These are phyloP conservation scores for Drosophila mayaguana DNA, from an alignment of 2,888 invertebrate species.

Conservation along the genomic window DNA sequence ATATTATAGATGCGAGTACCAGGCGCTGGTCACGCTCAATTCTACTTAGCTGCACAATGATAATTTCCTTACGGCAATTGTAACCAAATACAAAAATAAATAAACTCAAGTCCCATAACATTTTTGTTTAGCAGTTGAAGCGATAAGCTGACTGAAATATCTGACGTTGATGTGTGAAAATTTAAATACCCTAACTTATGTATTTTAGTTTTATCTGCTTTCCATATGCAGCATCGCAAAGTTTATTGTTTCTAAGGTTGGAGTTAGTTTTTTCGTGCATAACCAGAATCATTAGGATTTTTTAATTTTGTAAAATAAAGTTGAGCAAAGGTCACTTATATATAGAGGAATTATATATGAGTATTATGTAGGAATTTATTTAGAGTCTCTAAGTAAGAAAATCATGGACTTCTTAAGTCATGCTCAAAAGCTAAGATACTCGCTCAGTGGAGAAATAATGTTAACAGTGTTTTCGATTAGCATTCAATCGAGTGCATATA, in stretches of 20 bases:
- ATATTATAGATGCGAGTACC: background rate
- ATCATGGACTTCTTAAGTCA: no score
- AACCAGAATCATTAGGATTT: background rate
- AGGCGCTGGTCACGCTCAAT: conserved; percentile 39
- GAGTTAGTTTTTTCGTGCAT: background rate
- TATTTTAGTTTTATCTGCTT: background rate
- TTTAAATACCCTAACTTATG: background rate
- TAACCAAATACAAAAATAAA: conserved; percentile 15
- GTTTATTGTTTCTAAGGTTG: background rate
- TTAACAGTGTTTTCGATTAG: conserved; percentile 59
- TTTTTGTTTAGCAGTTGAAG: conserved; percentile 9
- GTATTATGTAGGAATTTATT: background rate
- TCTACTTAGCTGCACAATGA: conserved; percentile 40
- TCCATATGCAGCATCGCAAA: background rate
- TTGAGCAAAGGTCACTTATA: no score
- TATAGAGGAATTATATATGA: background rate
- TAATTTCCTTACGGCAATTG: conserved; percentile 46
- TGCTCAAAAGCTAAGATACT: background rate
- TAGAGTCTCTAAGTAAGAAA: no score
- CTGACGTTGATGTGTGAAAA: background rate
- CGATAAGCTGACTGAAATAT: background rate
- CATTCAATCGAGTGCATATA: conserved; percentile 70
- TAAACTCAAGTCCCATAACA: conserved; percentile 10
- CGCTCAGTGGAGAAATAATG: background rate
- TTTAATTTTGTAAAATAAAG: no score